Conservation (phyloP, 1,140 invertebrate species). For the Drosophila tropicalis region DNA sequence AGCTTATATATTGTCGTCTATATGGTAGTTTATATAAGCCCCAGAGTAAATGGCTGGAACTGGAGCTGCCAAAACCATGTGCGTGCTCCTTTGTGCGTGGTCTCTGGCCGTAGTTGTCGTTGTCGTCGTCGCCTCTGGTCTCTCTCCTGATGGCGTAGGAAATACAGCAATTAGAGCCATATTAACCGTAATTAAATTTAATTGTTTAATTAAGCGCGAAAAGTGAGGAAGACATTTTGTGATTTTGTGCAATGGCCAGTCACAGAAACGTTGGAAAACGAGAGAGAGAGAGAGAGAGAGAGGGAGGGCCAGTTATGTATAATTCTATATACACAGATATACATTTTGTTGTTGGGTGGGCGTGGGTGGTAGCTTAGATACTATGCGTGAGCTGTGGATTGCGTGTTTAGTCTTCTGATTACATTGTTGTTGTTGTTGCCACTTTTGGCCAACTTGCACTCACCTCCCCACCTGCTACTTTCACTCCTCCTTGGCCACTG, state of each 20-base stretch:
- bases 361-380: slow-evolving; percentile 37
- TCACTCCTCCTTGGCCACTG: slow-evolving; percentile 5
- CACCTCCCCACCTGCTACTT: no score
- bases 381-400: slow-evolving; percentile 59
- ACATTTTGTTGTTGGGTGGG: slow-evolving; percentile 36
- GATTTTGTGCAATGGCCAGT: slow-evolving; percentile 59
- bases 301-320: slow-evolving; percentile 27
- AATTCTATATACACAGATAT: slow-evolving; percentile 27
- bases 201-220: slow-evolving; percentile 83
- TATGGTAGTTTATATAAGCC: slow-evolving; percentile 28
- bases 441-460: slow-evolving; percentile 20
- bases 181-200: slow-evolving; percentile 83
- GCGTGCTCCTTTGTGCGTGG: slow-evolving; percentile 56
- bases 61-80: slow-evolving; percentile 46
- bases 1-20: slow-evolving; percentile 14
- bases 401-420: slow-evolving; percentile 57
- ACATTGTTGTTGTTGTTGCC: slow-evolving; percentile 32
- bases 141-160: slow-evolving; percentile 58
- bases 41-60: slow-evolving; percentile 13
- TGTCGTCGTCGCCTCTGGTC: slow-evolving; percentile 8
- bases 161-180: slow-evolving; percentile 83
- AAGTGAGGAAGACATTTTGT: slow-evolving; percentile 81
- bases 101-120: slow-evolving; percentile 8
- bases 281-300: slow-evolving; percentile 13
- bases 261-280: background rate